A percentile compares a stretch with the other conserved stretches of the same genome.
Conservation (phyloP, 2,797 vertebrate genomes). For the Melanotaenia pygmaea region DNA sequence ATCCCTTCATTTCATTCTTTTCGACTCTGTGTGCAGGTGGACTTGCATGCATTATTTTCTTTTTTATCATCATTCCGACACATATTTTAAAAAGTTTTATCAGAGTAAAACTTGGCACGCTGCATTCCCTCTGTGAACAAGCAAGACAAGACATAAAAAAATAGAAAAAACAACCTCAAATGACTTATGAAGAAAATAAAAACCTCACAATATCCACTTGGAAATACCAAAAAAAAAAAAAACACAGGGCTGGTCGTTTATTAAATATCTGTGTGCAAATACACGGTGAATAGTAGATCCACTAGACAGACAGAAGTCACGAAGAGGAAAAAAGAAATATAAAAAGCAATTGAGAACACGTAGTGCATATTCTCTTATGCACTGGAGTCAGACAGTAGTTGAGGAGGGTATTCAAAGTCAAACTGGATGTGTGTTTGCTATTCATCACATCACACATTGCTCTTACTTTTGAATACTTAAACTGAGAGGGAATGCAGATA, state of each 20-base stretch:
- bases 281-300: conserved; percentile 43
- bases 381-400: conserved; percentile 59
- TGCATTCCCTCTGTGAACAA: conserved; percentile 75
- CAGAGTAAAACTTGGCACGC: conserved; percentile 68
- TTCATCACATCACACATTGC: conserved; percentile 67
- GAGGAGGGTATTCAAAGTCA: conserved; percentile 79
- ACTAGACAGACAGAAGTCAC: conserved; percentile 53
- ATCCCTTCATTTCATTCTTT: conserved; percentile 28
- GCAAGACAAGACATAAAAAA: conserved; percentile 56
- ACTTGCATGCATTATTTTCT: conserved; percentile 63
- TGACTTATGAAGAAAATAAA: conserved; percentile 22
- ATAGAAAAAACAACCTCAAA: conserved; percentile 16
- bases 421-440: conserved; percentile 75
- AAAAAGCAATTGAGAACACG: conserved; percentile 48
- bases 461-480: conserved; percentile 73
- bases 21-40: conserved; percentile 42
- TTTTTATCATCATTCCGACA: conserved; percentile 68
- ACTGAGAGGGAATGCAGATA: conserved; percentile 75
- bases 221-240: conserved; percentile 11
- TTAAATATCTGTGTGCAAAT: conserved; percentile 25
- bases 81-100: conserved; percentile 60
- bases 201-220: conserved; percentile 11
- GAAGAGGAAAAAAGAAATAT: conserved; percentile 44
- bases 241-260: not conserved
- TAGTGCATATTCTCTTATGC: conserved; percentile 70